A percentile compares a stretch with the other conserved stretches of the same genome.
These are phyloP conservation scores for human (Homo sapiens) DNA, from an alignment of 2,113 vertebrate species.

Conservation along the genomic window DNA sequence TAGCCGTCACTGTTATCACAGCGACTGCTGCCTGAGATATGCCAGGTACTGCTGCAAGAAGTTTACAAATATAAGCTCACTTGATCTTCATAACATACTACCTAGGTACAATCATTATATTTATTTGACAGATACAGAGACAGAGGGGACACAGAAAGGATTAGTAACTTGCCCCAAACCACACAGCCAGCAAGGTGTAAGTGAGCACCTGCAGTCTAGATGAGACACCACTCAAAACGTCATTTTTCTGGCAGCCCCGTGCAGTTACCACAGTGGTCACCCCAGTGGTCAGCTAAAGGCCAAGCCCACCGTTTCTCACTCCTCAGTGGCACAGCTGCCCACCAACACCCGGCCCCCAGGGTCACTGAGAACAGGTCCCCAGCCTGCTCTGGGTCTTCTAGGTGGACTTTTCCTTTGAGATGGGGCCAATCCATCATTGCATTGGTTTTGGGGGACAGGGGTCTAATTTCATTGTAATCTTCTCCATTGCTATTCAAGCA, in stretches of 20 bases:
- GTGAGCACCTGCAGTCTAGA: too few relatives aligned
- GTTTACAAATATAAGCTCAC: too few relatives aligned
- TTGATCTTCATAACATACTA: background rate
- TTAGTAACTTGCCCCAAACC: background rate
- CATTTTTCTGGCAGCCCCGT: background rate
- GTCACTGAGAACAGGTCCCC: background rate
- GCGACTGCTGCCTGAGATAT: too few relatives aligned
- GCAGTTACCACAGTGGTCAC: too few relatives aligned
- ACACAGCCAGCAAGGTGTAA: background rate
- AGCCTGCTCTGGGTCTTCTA: background rate
- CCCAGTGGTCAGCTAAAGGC: too few relatives aligned
- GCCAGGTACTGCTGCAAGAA: background rate
- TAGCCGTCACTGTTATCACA: too few relatives aligned
- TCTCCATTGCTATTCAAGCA: background rate
- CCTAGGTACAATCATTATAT: too few relatives aligned
- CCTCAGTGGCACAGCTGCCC: background rate
- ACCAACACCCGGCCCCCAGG: background rate
- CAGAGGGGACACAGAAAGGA: too few relatives aligned
- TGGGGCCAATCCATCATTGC: background rate
- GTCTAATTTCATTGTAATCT: background rate
- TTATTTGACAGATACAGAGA: background rate
- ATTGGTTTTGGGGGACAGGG: background rate
- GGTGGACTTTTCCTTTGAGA: background rate
- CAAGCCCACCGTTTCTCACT: too few relatives aligned
- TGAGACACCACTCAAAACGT: background rate